Evolutionary conservation across 2,113 vertebrate genomes (phyloP), one percentile per base, ranked within the genome.

Genomic region (Pterocles burchelli): DNA sequence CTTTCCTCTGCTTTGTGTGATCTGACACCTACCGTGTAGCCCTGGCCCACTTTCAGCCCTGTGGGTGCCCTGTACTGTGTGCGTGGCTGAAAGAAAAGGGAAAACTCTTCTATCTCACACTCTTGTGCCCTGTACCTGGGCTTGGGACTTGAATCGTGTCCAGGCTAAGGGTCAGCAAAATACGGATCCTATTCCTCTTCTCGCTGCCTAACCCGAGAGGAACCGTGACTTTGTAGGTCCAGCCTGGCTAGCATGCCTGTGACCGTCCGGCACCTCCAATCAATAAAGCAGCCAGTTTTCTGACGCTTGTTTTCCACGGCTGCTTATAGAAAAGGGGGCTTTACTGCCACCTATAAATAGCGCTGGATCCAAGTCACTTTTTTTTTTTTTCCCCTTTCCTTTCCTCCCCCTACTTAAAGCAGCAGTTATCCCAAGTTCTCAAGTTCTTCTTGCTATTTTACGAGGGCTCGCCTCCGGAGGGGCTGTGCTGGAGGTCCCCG

Each of bases 261-360:
- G 77, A 57, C 78, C 36, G 66, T 26, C 93, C 90, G 38, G 72
- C 68, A 67, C 76, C 65, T 65, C 13, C 46, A 80, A 95, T 78
- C 95, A 67, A 84, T 93, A 90, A 49, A 21, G 68, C 94, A 67
- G 83, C 43, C 78, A 5, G 49, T 87, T 94, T 94, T 65, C 91
- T 91, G 82, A 65, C 28, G 51, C 92, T 91, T 58, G 59, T 87
- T 94, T 90, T 84, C 88, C 85, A 62, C 41, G 71, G 85, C 81
- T 77, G 83, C 90, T 82, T 80, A 88, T 45, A 57, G 91, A 86
- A 91, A 97, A 82, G 91, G 91, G 88, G 90, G 21, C 91, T 95
- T 95, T 95, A 92, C 95, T 36, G 96, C 93, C 97, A 92, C 96
- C 96, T 97, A 96, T 88, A 97, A 97, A 96, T 88, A 97, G 90